Conservation (phyloP, 2,113 vertebrate species). For the Lasiurus borealis region DNA sequence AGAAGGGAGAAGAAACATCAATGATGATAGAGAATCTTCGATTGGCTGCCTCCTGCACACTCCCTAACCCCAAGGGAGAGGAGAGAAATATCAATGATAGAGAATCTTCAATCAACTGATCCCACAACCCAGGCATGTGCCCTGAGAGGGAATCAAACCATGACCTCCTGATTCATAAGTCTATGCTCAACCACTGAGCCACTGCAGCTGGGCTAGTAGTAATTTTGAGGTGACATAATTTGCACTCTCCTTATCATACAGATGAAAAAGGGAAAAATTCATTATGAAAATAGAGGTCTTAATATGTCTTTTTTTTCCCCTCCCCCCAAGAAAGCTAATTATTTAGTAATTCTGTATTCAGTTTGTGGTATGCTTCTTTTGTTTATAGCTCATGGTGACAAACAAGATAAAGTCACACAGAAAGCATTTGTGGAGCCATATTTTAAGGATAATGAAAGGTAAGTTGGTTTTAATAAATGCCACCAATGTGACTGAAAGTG, state of each 20-base stretch:
- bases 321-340: neutral
- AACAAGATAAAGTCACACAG: conserved; percentile 87
- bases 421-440: conserved; percentile 88
- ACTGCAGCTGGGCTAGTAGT: neutral
- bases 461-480: conserved; percentile 71
- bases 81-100: too few relatives aligned
- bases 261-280: conserved; percentile 39
- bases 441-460: conserved; percentile 88
- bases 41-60: too few relatives aligned
- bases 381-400: conserved; percentile 84
- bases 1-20: too few relatives aligned
- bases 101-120: too few relatives aligned
- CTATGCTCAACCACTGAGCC: too few relatives aligned
- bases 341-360: conserved; percentile 44
- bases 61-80: too few relatives aligned
- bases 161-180: too few relatives aligned
- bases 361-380: conserved; percentile 59
- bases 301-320: neutral
- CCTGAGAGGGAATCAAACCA: too few relatives aligned
- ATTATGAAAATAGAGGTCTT: conserved; percentile 27
- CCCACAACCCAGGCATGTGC: too few relatives aligned
- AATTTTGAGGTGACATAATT: neutral
- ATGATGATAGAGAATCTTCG: too few relatives aligned
- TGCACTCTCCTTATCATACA: neutral
- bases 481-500: neutral